phyloP scores from a whole-genome alignment of 2,797 vertebrate species.

The Enteromius trimaculatus region DNA sequence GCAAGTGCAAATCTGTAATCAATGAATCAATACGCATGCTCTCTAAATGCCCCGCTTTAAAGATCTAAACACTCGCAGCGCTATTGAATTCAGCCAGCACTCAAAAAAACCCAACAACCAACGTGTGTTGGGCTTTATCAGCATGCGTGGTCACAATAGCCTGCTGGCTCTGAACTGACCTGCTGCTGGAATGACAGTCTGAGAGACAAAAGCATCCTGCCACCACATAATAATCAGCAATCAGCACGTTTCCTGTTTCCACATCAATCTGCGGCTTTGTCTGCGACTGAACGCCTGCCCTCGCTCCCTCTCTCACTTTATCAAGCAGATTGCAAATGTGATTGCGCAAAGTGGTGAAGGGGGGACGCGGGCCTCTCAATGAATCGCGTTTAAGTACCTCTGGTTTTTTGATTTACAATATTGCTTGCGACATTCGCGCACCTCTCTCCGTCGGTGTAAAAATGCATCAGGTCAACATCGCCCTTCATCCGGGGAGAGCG shows the following conservation, averaged over 20 bases:
- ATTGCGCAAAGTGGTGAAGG: conserved; percentile 47
- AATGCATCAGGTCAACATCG: conserved; percentile 48
- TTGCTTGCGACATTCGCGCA: conserved; percentile 52
- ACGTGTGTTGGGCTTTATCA: conserved; percentile 39
- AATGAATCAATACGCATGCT: conserved; percentile 66
- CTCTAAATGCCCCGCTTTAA: conserved; percentile 52
- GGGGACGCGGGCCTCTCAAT: conserved; percentile 29
- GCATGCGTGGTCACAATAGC: conserved; percentile 44
- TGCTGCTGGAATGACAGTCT: conserved; percentile 58
- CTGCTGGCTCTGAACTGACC: conserved; percentile 52
- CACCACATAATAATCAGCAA: conserved; percentile 58
- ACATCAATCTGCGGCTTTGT: conserved; percentile 45
- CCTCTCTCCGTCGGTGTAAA: conserved; percentile 35
- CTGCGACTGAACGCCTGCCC: conserved; percentile 22
- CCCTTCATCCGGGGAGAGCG: conserved; percentile 18
- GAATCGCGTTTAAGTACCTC: conserved; percentile 55
- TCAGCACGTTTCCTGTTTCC: conserved; percentile 50
- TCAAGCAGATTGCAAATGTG: conserved; percentile 60
- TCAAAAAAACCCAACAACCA: conserved; percentile 28
- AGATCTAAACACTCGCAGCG: conserved; percentile 64
- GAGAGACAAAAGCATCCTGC: conserved; percentile 59
- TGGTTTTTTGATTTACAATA: conserved; percentile 61
- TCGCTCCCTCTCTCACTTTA: conserved; percentile 49
- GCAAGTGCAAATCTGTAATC: conserved; percentile 60
- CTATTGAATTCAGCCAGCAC: conserved; percentile 51